phyloP scores from a whole-genome alignment of 2,888 invertebrate genomes.

The Dryococelus australis region DNA sequence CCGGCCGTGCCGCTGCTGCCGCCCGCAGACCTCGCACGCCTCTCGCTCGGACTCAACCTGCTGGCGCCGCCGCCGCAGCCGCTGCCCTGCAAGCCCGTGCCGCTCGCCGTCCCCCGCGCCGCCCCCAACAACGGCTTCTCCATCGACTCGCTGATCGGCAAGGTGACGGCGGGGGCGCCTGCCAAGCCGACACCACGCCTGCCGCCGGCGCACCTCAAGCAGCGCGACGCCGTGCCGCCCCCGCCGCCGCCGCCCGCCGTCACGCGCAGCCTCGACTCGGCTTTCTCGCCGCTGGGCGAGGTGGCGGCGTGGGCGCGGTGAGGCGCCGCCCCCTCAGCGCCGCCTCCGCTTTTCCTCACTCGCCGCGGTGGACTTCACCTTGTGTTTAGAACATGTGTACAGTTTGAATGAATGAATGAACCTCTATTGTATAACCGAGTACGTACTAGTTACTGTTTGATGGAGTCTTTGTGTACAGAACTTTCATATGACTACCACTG shows the following conservation, averaged over 20 bases:
- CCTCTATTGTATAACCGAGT: not conserved
- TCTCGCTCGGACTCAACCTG: conserved; percentile 61
- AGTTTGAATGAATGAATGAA: not conserved
- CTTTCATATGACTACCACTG: not conserved
- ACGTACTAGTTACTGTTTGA: not conserved
- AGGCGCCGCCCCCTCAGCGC: not conserved
- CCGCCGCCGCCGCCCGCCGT: conserved; percentile 53
- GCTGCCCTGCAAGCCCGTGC: conserved; percentile 52
- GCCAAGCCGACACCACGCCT: conserved; percentile 48
- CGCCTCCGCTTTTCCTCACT: not conserved
- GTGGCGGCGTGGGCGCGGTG: conserved; percentile 56
- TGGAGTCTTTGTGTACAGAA: not conserved
- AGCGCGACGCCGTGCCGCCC: conserved; percentile 36
- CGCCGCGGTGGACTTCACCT: not conserved
- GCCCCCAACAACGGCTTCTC: conserved; percentile 58
- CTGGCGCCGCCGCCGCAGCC: conserved; percentile 58
- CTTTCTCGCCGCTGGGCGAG: conserved; percentile 72
- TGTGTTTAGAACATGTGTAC: not conserved
- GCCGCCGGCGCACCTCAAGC: conserved; percentile 41
- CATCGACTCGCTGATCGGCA: conserved; percentile 66
- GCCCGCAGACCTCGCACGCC: conserved; percentile 69
- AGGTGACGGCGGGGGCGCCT: conserved; percentile 51
- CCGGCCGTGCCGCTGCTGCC: conserved; percentile 63
- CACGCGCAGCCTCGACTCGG: conserved; percentile 65
- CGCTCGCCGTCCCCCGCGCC: conserved; percentile 46